Evolutionary conservation across 2,888 invertebrate species (phyloP).

Genomic region (Nomada ferruginata): DNA sequence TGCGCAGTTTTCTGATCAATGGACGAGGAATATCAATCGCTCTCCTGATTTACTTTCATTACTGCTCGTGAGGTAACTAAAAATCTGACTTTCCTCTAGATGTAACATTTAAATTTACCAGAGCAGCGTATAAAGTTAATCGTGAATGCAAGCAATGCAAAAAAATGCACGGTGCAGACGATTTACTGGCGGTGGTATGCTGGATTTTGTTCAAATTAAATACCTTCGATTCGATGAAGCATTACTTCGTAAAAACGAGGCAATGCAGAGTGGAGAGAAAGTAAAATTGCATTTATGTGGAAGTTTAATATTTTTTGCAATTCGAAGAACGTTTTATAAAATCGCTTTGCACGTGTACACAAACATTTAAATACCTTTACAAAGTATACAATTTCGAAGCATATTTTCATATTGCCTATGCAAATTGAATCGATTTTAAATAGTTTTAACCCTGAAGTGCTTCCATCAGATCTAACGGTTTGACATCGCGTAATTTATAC

Average conservation of each 20-base stretch:
- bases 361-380: no score
- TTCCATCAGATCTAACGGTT: no score
- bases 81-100: conserved; percentile 6
- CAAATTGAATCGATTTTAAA: no score
- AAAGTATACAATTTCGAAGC: no score
- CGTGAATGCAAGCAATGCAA: not conserved
- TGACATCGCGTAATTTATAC: no score
- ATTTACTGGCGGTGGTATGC: not conserved
- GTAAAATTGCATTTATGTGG: not conserved
- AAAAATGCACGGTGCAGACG: not conserved
- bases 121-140: conserved; percentile 8
- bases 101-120: conserved; percentile 10
- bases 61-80: not conserved
- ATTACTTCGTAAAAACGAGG: not conserved
- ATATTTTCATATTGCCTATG: no score
- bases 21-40: conserved; percentile 20
- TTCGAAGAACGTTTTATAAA: no score
- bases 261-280: no score
- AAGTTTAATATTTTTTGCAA: not conserved
- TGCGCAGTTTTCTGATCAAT: conserved; percentile 26
- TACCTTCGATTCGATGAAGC: not conserved
- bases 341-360: no score
- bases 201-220: conserved; percentile 1
- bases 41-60: conserved; percentile 32
- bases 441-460: no score